These are phyloP conservation scores for Petrocephalus zakoni DNA, from an alignment of 2,113 vertebrate genomes.

Conservation along the genomic window DNA sequence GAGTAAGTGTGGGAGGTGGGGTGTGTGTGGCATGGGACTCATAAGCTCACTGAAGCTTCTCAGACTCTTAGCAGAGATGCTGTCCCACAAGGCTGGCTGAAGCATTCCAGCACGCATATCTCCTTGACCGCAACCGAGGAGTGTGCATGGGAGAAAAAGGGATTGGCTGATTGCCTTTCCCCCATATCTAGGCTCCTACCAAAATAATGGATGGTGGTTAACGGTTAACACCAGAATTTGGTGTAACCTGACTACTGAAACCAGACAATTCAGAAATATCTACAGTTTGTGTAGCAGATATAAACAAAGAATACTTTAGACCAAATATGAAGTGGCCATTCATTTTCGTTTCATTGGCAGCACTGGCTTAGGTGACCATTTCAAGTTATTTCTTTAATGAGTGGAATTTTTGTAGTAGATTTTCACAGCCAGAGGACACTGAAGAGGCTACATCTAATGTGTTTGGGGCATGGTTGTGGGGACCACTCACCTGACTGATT, in stretches of 20 bases:
- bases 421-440: neutral
- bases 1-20: neutral
- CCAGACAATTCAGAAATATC: neutral
- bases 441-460: constrained; percentile 11
- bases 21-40: neutral
- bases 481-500: constrained; percentile 88
- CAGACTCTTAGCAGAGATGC: neutral
- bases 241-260: neutral
- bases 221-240: neutral
- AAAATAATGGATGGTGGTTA: neutral
- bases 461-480: neutral
- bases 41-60: neutral
- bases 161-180: neutral
- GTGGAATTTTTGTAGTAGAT: neutral
- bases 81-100: neutral
- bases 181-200: neutral
- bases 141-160: neutral
- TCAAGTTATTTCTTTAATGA: neutral
- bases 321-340: neutral
- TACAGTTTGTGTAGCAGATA: neutral
- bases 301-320: neutral
- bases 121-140: neutral
- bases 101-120: neutral
- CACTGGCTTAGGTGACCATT: neutral
- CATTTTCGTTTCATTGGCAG: neutral